These are phyloP conservation scores for Anser brachyrhynchus DNA, from an alignment of 2,113 vertebrate species.

Conservation along the genomic window DNA sequence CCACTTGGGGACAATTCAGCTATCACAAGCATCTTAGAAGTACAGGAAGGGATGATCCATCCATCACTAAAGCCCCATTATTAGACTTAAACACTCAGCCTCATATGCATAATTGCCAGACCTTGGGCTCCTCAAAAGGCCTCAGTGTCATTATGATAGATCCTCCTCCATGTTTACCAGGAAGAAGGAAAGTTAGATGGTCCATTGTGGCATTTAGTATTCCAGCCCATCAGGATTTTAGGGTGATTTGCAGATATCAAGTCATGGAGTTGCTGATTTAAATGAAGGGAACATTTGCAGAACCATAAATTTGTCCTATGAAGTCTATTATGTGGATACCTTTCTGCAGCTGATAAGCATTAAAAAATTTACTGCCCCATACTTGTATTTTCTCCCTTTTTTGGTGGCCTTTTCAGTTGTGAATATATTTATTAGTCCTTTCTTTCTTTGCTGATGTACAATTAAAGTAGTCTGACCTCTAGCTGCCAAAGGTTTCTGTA, in stretches of 20 bases:
- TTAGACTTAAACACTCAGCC: slow-evolving; percentile 63
- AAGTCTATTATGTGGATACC: slow-evolving; percentile 53
- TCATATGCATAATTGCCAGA: slow-evolving; percentile 66
- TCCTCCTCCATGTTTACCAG: slow-evolving; percentile 72
- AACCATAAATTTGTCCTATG: slow-evolving; percentile 67
- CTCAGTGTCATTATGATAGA: slow-evolving; percentile 71
- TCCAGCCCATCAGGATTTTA: slow-evolving; percentile 62
- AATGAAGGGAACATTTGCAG: slow-evolving; percentile 58
- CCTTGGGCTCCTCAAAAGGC: slow-evolving; percentile 65
- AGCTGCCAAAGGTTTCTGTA: slow-evolving; percentile 39
- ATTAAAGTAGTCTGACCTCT: slow-evolving; percentile 53
- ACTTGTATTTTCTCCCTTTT: slow-evolving; percentile 12
- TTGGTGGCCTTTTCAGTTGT: slow-evolving; percentile 3
- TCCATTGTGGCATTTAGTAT: slow-evolving; percentile 64
- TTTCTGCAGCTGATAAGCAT: slow-evolving; percentile 49
- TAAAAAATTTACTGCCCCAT: slow-evolving; percentile 52
- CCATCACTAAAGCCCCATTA: slow-evolving; percentile 56
- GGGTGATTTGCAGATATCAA: slow-evolving; percentile 70
- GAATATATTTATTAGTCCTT: slow-evolving; percentile 25
- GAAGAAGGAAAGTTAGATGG: slow-evolving; percentile 59
- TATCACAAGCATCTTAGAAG: slow-evolving; percentile 64
- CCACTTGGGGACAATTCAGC: slow-evolving; percentile 73
- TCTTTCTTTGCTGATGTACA: slow-evolving; percentile 9
- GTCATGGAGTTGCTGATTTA: slow-evolving; percentile 66
- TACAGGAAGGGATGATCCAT: slow-evolving; percentile 64